These are phyloP conservation scores for Chrysodeixis includens DNA, from an alignment of 2,888 invertebrate genomes.

Conservation along the genomic window DNA sequence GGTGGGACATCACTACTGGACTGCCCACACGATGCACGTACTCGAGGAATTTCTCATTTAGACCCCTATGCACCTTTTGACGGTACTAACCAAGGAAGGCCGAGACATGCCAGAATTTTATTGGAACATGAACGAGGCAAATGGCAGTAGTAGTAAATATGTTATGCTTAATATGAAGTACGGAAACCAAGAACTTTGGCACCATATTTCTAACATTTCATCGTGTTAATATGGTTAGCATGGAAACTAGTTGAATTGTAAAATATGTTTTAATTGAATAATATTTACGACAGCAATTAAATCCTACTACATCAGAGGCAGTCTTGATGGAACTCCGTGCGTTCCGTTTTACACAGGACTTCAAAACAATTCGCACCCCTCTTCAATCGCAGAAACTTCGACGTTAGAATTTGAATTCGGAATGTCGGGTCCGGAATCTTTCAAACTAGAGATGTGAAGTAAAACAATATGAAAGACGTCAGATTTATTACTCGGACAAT, in stretches of 20 bases:
- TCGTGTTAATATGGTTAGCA: too few relatives aligned
- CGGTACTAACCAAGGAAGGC: slow-evolving; percentile 28
- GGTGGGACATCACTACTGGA: slow-evolving; percentile 58
- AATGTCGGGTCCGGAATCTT: slow-evolving; percentile 53
- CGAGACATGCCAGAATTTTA: slow-evolving; percentile 48
- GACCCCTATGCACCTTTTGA: slow-evolving; percentile 69
- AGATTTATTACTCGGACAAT: slow-evolving; percentile 63
- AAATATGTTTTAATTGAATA: too few relatives aligned
- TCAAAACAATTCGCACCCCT: slow-evolving; percentile 53
- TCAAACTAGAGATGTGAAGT: slow-evolving; percentile 49
- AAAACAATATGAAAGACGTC: slow-evolving; percentile 61
- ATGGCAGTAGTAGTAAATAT: slow-evolving; percentile 15
- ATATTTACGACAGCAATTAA: slow-evolving; percentile 30
- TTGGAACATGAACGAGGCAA: slow-evolving; percentile 29
- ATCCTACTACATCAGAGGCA: slow-evolving; percentile 22
- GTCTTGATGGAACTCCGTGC: slow-evolving; percentile 45
- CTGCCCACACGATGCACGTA: slow-evolving; percentile 63
- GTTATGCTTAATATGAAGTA: slow-evolving; percentile 2
- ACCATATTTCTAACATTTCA: too few relatives aligned
- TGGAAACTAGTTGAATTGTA: too few relatives aligned
- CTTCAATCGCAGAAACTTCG: slow-evolving; percentile 51
- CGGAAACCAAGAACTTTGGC: too few relatives aligned
- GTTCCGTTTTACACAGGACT: slow-evolving; percentile 45
- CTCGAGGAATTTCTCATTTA: slow-evolving; percentile 83
- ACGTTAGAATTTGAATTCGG: slow-evolving; percentile 54